Evolutionary conservation across 2,888 invertebrate genomes (phyloP).

Genomic region (Erpobdella octoculata): DNA sequence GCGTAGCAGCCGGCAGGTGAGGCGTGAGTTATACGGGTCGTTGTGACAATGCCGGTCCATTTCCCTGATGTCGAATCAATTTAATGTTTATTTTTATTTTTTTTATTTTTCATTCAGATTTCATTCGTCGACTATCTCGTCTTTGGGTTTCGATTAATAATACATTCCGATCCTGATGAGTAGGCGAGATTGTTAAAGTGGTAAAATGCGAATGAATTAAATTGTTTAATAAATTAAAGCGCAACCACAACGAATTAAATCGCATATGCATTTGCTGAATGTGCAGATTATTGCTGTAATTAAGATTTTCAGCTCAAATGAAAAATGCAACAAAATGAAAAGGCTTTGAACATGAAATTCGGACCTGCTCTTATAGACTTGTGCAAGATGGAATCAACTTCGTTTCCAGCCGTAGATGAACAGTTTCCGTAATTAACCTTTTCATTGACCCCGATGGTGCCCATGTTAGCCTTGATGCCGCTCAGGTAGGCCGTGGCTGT

Average conservation of each 20-base stretch:
- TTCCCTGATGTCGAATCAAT: constrained; percentile 36
- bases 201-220: no score
- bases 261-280: no score
- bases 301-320: neutral
- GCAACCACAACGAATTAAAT: no score
- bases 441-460: constrained; percentile 68
- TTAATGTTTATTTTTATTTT: neutral
- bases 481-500: constrained; percentile 77
- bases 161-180: no score
- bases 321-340: neutral
- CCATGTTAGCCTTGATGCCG: constrained; percentile 74
- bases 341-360: neutral
- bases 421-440: constrained; percentile 53
- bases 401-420: neutral
- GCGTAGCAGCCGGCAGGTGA: constrained; percentile 49
- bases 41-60: constrained; percentile 48
- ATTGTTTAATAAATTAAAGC: no score
- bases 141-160: no score
- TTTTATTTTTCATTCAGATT: no score
- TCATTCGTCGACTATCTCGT: no score
- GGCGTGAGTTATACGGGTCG: constrained; percentile 49
- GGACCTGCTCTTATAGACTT: constrained; percentile 8
- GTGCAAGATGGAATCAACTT: constrained; percentile 10
- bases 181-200: no score
- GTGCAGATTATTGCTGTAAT: neutral